These are phyloP conservation scores for Gymnodraco acuticeps DNA, from an alignment of 2,797 vertebrate species.

Conservation along the genomic window DNA sequence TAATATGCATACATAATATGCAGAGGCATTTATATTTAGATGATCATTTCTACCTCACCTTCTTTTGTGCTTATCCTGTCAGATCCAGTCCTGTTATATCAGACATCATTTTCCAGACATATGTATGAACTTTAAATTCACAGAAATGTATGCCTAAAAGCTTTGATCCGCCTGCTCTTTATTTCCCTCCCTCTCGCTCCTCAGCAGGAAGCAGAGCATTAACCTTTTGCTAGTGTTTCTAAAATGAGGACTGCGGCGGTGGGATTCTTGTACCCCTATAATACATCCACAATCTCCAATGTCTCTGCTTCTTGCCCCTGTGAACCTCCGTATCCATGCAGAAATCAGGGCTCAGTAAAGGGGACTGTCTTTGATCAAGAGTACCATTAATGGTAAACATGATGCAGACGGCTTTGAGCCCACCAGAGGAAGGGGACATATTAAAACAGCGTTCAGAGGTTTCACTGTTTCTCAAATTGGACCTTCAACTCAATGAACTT, in stretches of 20 bases:
- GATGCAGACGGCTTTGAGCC: constrained; percentile 19
- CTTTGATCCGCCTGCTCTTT: constrained; percentile 52
- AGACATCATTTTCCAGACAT: constrained; percentile 30
- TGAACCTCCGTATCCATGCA: constrained; percentile 53
- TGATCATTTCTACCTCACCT: not conserved
- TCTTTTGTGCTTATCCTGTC: constrained; percentile 30
- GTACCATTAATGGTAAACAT: constrained; percentile 28
- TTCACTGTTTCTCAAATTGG: not conserved
- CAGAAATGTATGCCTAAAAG: constrained; percentile 53
- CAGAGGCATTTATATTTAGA: not conserved
- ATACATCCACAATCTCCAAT: constrained; percentile 42
- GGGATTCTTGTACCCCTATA: constrained; percentile 66
- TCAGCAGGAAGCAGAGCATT: constrained; percentile 70
- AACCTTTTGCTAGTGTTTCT: constrained; percentile 78
- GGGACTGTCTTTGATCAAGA: constrained; percentile 72
- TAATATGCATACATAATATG: no score
- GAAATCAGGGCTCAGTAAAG: constrained; percentile 42
- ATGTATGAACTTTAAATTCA: constrained; percentile 49
- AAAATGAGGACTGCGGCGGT: constrained; percentile 72
- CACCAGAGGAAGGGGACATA: constrained; percentile 11
- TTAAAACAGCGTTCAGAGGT: constrained; percentile 7
- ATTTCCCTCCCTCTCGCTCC: constrained; percentile 32
- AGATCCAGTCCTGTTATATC: constrained; percentile 8
- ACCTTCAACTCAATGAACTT: no score
- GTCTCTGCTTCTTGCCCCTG: constrained; percentile 49